Base-by-base conservation (phyloP, 2,888 invertebrate genomes). In the Capitulum mitella region DNA sequence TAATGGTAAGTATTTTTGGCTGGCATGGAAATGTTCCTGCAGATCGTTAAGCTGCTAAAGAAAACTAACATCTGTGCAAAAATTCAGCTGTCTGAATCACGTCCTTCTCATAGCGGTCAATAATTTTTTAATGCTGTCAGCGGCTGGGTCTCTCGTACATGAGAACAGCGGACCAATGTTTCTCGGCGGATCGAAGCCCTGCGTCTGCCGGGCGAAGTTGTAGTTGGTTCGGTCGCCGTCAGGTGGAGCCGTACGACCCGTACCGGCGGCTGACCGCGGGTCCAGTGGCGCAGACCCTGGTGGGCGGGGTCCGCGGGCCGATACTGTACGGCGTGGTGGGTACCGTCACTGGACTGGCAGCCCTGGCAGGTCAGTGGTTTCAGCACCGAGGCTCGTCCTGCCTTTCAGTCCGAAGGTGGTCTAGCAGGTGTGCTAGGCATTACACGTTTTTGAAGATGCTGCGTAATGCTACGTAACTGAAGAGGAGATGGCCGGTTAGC, bases 201-300 rank as follows among this genome's bases (percentile, higher is more conserved):
- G 22, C 22, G 12, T 54, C 54, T 54, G 54, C 26, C 54, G 22
- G 58, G 3, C n/a, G n/a, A n/a, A n/a, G n/a, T n/a, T n/a, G n/a
- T n/a, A n/a, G n/a, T n/a, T n/a, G n/a, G n/a, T n/a, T n/a, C n/a
- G n/a, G n/a, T n/a, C n/a, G n/a, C n/a, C n/a, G n/a, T n/a, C 70
- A 70, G 70, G 70, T 70, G 70, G 37, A 37, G 70, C 70, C 70
- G 1, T 70, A 32, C 22, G 70, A 70, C 70, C 16, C 37, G 37
- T 70, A 70, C 70, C 34, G 70, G 6, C 34, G 70, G 6, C 34
- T 70, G 19, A 70, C 70, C 37, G 16, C 22, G 37, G 70, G 70
- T 19, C 70, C 70, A 3, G 70, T 70, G 70, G 70, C 70, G 22
- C 70, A 37, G 70, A 3, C 10, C 1, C 70, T 70, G 70, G 37